Conservation (phyloP, 2,113 vertebrate genomes). For the Alligator sinensis region DNA sequence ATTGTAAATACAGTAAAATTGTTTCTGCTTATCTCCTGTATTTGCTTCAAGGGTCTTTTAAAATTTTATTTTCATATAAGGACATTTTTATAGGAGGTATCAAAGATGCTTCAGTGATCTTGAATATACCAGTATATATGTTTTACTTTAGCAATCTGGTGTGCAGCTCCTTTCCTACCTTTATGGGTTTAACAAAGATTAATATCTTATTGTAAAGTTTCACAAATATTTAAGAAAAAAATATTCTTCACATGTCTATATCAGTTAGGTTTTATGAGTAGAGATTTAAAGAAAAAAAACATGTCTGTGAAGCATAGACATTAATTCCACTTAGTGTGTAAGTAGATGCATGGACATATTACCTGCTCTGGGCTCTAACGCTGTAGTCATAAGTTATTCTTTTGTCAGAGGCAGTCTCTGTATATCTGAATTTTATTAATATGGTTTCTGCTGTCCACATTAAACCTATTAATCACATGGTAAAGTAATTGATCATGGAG, state of each 20-base stretch:
- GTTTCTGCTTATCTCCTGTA: not conserved
- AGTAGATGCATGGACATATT: not conserved
- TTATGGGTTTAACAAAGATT: not conserved
- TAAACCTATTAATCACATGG: not conserved
- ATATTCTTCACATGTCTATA: not conserved
- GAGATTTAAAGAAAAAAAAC: not conserved
- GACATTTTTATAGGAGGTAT: no score
- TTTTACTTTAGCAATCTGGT: not conserved
- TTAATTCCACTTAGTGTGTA: not conserved
- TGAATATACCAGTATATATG: no score
- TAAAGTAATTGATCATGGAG: not conserved
- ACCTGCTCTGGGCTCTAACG: not conserved
- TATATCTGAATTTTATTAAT: not conserved
- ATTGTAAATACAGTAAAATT: not conserved
- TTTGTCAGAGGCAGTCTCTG: not conserved
- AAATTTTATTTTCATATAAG: not conserved
- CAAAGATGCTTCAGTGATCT: no score
- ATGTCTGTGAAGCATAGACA: not conserved
- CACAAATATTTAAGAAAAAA: not conserved
- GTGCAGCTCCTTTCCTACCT: not conserved
- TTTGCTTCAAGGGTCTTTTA: not conserved
- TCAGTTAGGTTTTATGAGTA: not conserved
- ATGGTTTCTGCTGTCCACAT: not conserved
- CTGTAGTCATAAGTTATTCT: not conserved
- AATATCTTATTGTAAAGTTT: not conserved